Conservation (phyloP, 2,888 invertebrate species). For the Pseudanteris insignis region DNA sequence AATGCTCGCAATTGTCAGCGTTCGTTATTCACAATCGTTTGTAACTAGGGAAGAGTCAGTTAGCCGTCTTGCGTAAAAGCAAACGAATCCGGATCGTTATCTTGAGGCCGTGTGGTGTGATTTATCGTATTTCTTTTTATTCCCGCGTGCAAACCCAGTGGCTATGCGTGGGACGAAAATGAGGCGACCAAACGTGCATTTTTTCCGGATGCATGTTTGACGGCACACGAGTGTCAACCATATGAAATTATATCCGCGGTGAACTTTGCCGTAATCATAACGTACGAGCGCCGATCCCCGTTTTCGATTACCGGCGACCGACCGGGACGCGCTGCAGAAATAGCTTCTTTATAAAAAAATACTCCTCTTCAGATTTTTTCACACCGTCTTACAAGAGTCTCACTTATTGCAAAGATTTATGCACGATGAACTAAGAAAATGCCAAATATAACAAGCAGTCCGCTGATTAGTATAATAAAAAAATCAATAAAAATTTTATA, state of each 20-base stretch:
- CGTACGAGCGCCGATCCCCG: conserved; percentile 29
- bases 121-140: conserved; percentile 37
- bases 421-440: too few relatives aligned
- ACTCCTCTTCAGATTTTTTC: too few relatives aligned
- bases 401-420: too few relatives aligned
- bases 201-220: conserved; percentile 29
- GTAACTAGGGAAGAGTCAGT: conserved; percentile 12
- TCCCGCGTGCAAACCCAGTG: conserved; percentile 34
- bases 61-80: conserved; percentile 25
- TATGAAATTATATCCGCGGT: conserved; percentile 34
- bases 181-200: conserved; percentile 32
- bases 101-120: conserved; percentile 30
- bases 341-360: too few relatives aligned
- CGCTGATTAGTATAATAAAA: too few relatives aligned
- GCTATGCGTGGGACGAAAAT: conserved; percentile 38
- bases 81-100: conserved; percentile 39
- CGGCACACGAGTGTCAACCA: conserved; percentile 31
- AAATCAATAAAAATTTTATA: too few relatives aligned
- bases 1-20: conserved; percentile 11
- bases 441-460: too few relatives aligned
- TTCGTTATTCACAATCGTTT: conserved; percentile 28
- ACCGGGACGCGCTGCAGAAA: too few relatives aligned
- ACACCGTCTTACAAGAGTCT: too few relatives aligned
- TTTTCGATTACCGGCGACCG: too few relatives aligned
- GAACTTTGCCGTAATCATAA: conserved; percentile 28